Evolutionary conservation across 1,140 invertebrate genomes (phyloP), one percentile per base, ranked within the genome.

Genomic region (Apis cerana): DNA sequence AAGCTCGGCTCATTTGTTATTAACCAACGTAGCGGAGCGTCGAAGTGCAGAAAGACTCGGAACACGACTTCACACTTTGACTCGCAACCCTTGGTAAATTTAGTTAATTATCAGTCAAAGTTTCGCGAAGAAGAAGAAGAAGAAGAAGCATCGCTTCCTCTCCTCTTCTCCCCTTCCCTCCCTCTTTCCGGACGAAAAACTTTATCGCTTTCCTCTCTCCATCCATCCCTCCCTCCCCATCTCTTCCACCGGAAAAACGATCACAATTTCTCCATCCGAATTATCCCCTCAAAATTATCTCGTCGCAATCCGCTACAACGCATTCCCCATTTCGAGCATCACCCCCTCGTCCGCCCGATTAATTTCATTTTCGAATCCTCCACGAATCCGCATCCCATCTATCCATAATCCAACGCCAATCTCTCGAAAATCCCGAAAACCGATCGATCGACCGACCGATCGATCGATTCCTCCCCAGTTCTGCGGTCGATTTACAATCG

Each of bases 11-110:
- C 93, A 93, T 94, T 93, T 93, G 92, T 92, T 94, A 94, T 94
- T 94, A 94, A 93, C 92, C 89, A 90, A 86, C 88, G 83, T 86
- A 91, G 88, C 89, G 89, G 91, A 91, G 91, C 88, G 88, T 91
- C 89, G 87, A 93, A 92, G 92, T 92, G 92, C 92, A 90, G 92
- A 92, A 90, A 92, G 92, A 93, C 91, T 93, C 92, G 91, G 92
- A 94, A 94, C 92, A 94, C 92, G 93, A 94, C 91, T 94, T 94
- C 92, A 94, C 93, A 94, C 93, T 94, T 94, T 93, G 93, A 92
- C 93, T 94, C 92, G 84, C 88, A 77, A 71, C 88, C 90, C 90
- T 90, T 87, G 89, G 91, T 93, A 92, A 93, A 93, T 94, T 91
- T 92, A 91, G 91, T 92, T 94, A 94, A 94, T 94, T 94, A 94